Percentiles rank a stretch among this genome's conserved stretches.
phyloP scores from a whole-genome alignment of 2,888 invertebrate genomes.

The Salpingus planirostris region DNA sequence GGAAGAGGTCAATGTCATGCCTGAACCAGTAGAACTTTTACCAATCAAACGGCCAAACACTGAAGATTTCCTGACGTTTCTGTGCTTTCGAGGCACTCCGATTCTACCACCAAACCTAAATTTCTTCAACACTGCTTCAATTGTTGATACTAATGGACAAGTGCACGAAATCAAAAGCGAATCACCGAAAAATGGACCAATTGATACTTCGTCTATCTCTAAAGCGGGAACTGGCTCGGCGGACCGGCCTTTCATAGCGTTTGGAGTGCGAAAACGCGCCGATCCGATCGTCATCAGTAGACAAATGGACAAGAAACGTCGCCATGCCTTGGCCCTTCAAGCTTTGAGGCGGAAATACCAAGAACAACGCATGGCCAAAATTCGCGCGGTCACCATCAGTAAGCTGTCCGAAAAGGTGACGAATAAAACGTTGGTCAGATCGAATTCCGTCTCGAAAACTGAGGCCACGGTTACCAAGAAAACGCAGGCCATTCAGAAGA shows the following conservation, averaged over 20 bases:
- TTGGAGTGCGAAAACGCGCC: conserved; percentile 50
- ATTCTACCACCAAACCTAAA: conserved; percentile 64
- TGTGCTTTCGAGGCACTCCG: conserved; percentile 72
- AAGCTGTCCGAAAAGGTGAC: conserved; percentile 39
- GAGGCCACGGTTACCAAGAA: conserved; percentile 38
- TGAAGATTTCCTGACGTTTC: conserved; percentile 77
- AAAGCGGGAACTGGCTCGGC: conserved; percentile 28
- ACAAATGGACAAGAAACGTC: conserved; percentile 40
- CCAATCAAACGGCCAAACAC: conserved; percentile 67
- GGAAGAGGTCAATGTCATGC: conserved; percentile 39
- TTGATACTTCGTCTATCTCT: conserved; percentile 29
- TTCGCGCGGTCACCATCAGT: conserved; percentile 41
- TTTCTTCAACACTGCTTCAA: conserved; percentile 52
- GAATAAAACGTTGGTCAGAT: conserved; percentile 41
- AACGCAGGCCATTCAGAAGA: conserved; percentile 29
- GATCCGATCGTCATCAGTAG: conserved; percentile 42
- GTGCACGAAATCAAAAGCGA: conserved; percentile 34
- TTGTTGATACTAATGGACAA: conserved; percentile 36
- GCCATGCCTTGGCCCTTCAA: conserved; percentile 45
- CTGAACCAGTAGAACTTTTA: conserved; percentile 51
- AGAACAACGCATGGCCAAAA: conserved; percentile 52
- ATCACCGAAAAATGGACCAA: conserved; percentile 33
- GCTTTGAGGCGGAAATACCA: conserved; percentile 52
- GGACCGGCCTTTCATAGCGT: conserved; percentile 43
- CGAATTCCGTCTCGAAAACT: conserved; percentile 42